Conservation (phyloP, 2,113 vertebrate genomes). For the Balaeniceps rex region DNA sequence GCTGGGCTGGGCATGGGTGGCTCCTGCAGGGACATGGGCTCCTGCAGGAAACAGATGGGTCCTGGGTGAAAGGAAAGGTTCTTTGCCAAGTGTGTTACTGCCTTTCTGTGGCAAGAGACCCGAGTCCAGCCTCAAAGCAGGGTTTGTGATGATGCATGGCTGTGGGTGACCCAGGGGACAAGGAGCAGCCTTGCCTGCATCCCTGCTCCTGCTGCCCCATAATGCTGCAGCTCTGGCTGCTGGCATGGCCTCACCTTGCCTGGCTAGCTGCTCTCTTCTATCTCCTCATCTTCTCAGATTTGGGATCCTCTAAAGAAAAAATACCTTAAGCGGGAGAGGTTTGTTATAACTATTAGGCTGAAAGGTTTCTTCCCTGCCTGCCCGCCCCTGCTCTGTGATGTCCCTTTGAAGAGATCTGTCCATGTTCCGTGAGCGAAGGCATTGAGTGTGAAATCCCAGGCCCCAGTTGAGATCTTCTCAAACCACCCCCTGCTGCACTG, state of each 20-base stretch:
- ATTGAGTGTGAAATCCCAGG: neutral
- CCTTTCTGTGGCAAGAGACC: neutral
- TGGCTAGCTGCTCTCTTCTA: neutral
- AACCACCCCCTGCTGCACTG: neutral
- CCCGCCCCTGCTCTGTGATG: neutral
- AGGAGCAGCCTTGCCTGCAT: neutral
- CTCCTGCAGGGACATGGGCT: neutral
- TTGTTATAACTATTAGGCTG: neutral
- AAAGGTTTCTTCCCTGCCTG: neutral
- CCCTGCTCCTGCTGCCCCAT: neutral
- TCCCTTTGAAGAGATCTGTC: neutral
- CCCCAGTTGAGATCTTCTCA: neutral
- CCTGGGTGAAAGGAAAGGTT: neutral
- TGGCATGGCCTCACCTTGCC: neutral
- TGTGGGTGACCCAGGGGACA: neutral
- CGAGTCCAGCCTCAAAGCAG: neutral
- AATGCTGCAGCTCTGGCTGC: neutral
- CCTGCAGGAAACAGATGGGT: neutral
- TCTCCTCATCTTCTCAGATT: neutral
- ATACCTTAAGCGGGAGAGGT: neutral
- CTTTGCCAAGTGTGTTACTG: neutral
- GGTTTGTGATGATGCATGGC: neutral
- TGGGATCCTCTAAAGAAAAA: neutral
- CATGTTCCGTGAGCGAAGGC: accelerated
- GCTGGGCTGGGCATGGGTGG: neutral